Evolutionary conservation across 2,113 vertebrate species (phyloP), one percentile per base, ranked within the genome.

Genomic region (Gadus macrocephalus): DNA sequence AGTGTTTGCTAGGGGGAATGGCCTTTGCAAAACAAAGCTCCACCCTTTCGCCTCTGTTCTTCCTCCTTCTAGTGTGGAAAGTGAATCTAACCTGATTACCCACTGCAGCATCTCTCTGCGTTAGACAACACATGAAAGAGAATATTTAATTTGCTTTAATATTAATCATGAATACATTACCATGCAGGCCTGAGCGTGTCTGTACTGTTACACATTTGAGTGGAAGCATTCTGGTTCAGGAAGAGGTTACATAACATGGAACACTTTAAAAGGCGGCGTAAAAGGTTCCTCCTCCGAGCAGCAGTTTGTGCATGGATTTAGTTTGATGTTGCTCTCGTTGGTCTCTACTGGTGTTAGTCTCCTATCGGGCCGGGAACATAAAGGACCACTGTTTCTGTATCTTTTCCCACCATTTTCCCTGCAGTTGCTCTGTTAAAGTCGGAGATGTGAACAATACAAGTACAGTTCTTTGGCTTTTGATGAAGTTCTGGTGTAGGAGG

Each of bases 81-180:
- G 84, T 68, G 87, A 84, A 89, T 87, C 84, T 67, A 79, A 69
- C 72, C 82, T 85, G 87, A 91, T 89, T 87, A 81, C 79, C 80
- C 62, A 79, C 81, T 64, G 86, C 76, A 80, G 78, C 77, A 86
- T 88, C 81, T 83, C 77, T 65, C 79, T 67, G 85, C 82, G 70
- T 89, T 83, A 78, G 81, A 68, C 42, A 72, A 55, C 76, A 88
- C 90, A 87, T 92, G 82, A 93, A 91, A 92, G 90, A 74, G 89
- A 92, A 92, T 92, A 83, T 76, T 62, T 74, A 74, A 91, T 84
- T 87, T 83, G 72, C 71, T 90, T 91, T 83, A 89, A 91, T 90
- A 91, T 91, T 91, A 87, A 86, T 87, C 75, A 75, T 73, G 86
- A 88, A 91, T 91, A 86, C 77, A 86, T 89, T 88, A 89, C 63